Evolutionary conservation across 2,888 invertebrate species (phyloP).

Genomic region (Mellilla xanthometata): DNA sequence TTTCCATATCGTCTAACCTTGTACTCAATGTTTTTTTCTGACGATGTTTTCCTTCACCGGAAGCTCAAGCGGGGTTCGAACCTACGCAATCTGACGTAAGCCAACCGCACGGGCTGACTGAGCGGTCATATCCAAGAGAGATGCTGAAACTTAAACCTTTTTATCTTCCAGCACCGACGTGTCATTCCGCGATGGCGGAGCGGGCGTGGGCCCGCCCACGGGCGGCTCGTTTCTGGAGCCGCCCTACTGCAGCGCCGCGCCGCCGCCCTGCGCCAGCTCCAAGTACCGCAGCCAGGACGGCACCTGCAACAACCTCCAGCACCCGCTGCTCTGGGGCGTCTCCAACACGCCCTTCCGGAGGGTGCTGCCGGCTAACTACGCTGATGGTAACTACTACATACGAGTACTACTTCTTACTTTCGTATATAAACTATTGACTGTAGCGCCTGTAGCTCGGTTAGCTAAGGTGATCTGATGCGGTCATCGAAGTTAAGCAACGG

Average conservation of each 20-base stretch:
- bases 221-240: slow-evolving; percentile 58
- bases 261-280: slow-evolving; percentile 61
- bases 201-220: slow-evolving; percentile 58
- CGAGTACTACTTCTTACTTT: too few species aligned
- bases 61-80: too few species aligned
- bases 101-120: too few species aligned
- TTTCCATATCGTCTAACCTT: too few species aligned
- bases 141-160: neutral
- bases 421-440: too few species aligned
- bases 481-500: too few species aligned
- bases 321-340: slow-evolving; percentile 86
- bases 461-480: too few species aligned
- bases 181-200: slow-evolving; percentile 44
- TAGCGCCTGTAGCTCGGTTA: too few species aligned
- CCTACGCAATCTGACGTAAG: too few species aligned
- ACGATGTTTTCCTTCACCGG: too few species aligned
- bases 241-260: slow-evolving; percentile 47
- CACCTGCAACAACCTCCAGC: slow-evolving; percentile 87
- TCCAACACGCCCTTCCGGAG: slow-evolving; percentile 89
- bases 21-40: too few species aligned
- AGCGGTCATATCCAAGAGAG: too few species aligned
- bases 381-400: slow-evolving; percentile 83
- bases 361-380: slow-evolving; percentile 88
- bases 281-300: slow-evolving; percentile 88
- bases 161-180: slow-evolving; percentile 45